Conservation (phyloP, 2,888 invertebrate species). For the Diadegma fenestrale region DNA sequence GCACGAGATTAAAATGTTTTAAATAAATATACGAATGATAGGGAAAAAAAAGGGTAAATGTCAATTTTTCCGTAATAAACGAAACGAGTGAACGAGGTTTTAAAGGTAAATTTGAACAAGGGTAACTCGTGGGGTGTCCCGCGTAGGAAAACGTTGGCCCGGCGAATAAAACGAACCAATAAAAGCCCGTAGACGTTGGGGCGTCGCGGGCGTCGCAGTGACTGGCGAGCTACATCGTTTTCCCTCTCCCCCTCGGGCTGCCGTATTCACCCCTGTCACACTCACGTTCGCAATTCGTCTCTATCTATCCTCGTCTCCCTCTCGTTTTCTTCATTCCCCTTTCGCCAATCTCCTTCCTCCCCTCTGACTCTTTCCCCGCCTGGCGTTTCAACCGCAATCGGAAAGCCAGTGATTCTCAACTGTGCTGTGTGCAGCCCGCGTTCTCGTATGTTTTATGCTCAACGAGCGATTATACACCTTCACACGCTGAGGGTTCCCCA, state of each 20-base stretch:
- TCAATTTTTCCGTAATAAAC: constrained; percentile 16
- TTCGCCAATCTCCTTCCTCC: constrained; percentile 29
- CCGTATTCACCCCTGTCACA: constrained; percentile 31
- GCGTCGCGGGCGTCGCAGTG: constrained; percentile 84
- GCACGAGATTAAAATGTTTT: not conserved
- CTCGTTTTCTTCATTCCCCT: constrained; percentile 42
- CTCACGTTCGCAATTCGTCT: constrained; percentile 52
- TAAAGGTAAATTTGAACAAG: constrained; percentile 15
- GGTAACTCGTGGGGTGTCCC: constrained; percentile 39
- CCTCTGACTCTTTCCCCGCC: constrained; percentile 3
- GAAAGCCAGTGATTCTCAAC: constrained; percentile 55
- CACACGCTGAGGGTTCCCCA: not conserved
- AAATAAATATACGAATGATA: not conserved
- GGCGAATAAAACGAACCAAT: constrained; percentile 73
- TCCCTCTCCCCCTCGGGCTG: constrained; percentile 64
- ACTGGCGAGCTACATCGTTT: constrained; percentile 80
- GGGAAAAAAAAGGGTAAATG: not conserved
- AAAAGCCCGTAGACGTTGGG: constrained; percentile 82
- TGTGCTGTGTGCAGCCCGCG: not conserved
- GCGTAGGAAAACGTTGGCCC: constrained; percentile 57
- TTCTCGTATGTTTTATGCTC: constrained; percentile 18
- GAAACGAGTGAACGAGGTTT: constrained; percentile 38
- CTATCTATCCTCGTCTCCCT: constrained; percentile 44
- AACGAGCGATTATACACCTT: constrained; percentile 41
- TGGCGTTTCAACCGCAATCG: constrained; percentile 43